These are phyloP conservation scores for Idaea aversata DNA, from an alignment of 2,888 invertebrate genomes.

Conservation along the genomic window DNA sequence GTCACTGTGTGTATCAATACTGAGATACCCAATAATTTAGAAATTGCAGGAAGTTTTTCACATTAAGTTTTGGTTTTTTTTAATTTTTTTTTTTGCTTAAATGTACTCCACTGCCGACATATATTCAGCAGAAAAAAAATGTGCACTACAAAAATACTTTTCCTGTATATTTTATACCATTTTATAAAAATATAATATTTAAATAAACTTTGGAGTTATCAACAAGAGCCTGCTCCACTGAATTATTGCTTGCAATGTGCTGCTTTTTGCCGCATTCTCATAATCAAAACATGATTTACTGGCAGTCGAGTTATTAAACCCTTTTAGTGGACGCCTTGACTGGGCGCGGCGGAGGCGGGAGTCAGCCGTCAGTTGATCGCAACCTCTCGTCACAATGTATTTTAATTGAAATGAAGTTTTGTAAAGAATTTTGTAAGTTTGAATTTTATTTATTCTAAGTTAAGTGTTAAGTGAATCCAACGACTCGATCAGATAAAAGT, in stretches of 20 bases:
- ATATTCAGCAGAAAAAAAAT: too few relatives aligned
- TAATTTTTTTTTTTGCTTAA: too few relatives aligned
- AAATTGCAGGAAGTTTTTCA: too few relatives aligned
- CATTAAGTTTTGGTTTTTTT: too few relatives aligned
- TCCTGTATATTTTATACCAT: too few relatives aligned
- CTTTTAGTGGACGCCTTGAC: slow-evolving; percentile 47
- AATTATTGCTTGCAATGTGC: slow-evolving; percentile 46
- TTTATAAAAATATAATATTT: neutral
- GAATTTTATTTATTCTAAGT: neutral
- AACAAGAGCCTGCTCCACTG: slow-evolving; percentile 35
- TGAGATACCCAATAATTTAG: too few relatives aligned
- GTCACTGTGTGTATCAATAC: too few relatives aligned
- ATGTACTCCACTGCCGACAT: too few relatives aligned
- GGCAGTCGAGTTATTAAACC: slow-evolving; percentile 56
- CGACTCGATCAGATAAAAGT: too few relatives aligned
- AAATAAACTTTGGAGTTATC: slow-evolving; percentile 57
- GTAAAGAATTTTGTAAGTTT: neutral
- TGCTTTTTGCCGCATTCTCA: slow-evolving; percentile 56
- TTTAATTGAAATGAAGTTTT: slow-evolving; percentile 33
- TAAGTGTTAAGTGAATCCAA: neutral
- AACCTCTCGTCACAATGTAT: slow-evolving; percentile 48
- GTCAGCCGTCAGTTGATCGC: slow-evolving; percentile 36
- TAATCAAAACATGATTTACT: slow-evolving; percentile 74
- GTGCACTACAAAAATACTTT: too few relatives aligned
- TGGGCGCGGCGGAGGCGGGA: slow-evolving; percentile 29